Evolutionary conservation across 2,113 vertebrate species (phyloP), one percentile per base, ranked within the genome.

Genomic region (Pyrgilauda ruficollis): DNA sequence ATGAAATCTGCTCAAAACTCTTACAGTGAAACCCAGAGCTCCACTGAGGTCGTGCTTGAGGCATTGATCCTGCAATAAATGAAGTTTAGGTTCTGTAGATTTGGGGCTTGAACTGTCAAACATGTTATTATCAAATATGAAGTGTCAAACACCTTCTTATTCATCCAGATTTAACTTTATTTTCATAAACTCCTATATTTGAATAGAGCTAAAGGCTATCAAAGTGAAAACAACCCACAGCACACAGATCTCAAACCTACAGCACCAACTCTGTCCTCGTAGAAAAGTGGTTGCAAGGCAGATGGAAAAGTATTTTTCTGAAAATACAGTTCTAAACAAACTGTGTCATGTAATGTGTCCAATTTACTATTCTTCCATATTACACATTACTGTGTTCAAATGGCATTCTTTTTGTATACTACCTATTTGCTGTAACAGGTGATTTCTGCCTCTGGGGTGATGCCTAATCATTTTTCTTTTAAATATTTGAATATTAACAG

Each of bases 1-100:
- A 94, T 83, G 87, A 96, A 90, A 96, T 89, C 75, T 77, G 55
- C 39, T 77, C 75, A 85, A n/a, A 95, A 88, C 90, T 90, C 83
- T 46, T 47, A 62, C 63, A 73, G 61, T 27, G 67, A 96, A 91
- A 77, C 63, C 53, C 59, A 70, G 76, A 84, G 78, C 70, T 77
- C 27, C 24, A 69, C n/a, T 4, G 3, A 87, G 70, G 37, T 41
- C 31, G 1, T 89, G 73, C 90, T 90, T 33, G 50, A 88, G 75
- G 62, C 75, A 39, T 7, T 55, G 63, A 92, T 85, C 39, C 59
- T 86, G 63, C 63, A 74, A 55, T 52, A 88, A 90, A 77, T 46
- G 28, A 69, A 21, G 24, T 77, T 93, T 43, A 90, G 43, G 62
- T 67, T 35, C 63, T 52, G 41, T 50, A 90, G 43, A 56, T 69